These are phyloP conservation scores for Seladonia tumulorum DNA, from an alignment of 2,888 invertebrate genomes.

Conservation along the genomic window DNA sequence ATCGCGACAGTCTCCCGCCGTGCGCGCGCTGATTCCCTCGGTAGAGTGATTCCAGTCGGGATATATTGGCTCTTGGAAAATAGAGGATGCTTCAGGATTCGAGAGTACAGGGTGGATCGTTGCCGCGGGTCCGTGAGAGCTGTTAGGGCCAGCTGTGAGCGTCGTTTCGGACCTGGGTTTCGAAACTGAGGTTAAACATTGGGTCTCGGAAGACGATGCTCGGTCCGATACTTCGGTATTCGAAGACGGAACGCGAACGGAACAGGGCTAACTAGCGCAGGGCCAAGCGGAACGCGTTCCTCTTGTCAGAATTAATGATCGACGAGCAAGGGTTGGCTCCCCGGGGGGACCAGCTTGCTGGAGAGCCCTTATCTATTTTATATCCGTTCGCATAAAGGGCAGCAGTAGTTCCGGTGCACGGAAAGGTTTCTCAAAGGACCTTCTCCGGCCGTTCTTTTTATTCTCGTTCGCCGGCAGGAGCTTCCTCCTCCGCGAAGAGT, in stretches of 20 bases:
- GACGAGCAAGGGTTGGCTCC: background rate
- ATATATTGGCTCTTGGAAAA: background rate
- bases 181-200: background rate
- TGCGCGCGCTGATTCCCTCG: background rate
- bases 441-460: slow-evolving; percentile 5
- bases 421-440: slow-evolving; percentile 59
- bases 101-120: background rate
- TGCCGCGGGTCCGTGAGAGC: background rate
- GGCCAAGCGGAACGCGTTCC: background rate
- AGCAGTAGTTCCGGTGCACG: slow-evolving; percentile 25
- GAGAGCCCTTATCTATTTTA: slow-evolving; percentile 38
- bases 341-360: background rate
- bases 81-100: background rate
- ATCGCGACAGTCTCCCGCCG: background rate
- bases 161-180: background rate
- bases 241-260: background rate
- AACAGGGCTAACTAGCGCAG: background rate
- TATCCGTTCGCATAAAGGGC: slow-evolving; percentile 50
- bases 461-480: background rate
- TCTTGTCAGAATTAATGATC: background rate
- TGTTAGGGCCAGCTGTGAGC: background rate
- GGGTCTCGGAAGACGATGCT: background rate
- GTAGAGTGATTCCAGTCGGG: background rate
- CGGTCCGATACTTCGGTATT: background rate
- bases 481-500: slow-evolving; percentile 13